Evolutionary conservation across 2,797 vertebrate genomes (phyloP), one percentile per base, ranked within the genome.

Genomic region (Clamator glandarius): DNA sequence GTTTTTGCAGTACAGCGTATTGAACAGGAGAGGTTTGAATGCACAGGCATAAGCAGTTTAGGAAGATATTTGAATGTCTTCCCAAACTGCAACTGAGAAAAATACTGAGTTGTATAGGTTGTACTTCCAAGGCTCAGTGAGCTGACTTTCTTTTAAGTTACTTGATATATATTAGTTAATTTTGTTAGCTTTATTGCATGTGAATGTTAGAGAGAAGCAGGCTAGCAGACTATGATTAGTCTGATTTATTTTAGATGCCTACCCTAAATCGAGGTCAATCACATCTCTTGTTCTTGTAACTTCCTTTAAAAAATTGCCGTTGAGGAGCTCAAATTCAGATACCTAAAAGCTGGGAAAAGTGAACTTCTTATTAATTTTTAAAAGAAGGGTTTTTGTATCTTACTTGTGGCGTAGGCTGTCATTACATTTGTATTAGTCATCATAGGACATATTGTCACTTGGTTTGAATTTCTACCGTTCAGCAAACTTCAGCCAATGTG

Each of bases 151-250:
- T 68, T 74, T 78, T 41, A 55, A 78, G 42, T 78, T 88, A 17
- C 91, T 86, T 81, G 87, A 84, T 94, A 90, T 91, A 50, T 51
- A 94, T 73, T 79, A 73, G 62, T 86, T 96, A 96, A 92, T 88
- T 94, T 77, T 91, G 51, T 86, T 95, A 93, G 51, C 74, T 88
- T 96, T 95, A 95, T 94, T 96, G 87, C 91, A 85, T 93, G 36
- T 92, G 87, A 87, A 89, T 92, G 46, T 79, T 55, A 44, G 87
- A 70, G 26, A 85, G 87, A 75, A 81, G 58, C 74, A 88, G 83
- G 26, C 69, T 88, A 81, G 58, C 74, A 88, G 83, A 26, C 69
- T 88, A 57, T 92, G 91, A 95, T 96, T 95, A 95, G 91, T 87
- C 87, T 94, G 80, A 70, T 90, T 94, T 95, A 91, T 91, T 95